These are phyloP conservation scores for Pachyrhynchus sulphureomaculatus DNA, from an alignment of 1,140 invertebrate genomes.

Conservation along the genomic window DNA sequence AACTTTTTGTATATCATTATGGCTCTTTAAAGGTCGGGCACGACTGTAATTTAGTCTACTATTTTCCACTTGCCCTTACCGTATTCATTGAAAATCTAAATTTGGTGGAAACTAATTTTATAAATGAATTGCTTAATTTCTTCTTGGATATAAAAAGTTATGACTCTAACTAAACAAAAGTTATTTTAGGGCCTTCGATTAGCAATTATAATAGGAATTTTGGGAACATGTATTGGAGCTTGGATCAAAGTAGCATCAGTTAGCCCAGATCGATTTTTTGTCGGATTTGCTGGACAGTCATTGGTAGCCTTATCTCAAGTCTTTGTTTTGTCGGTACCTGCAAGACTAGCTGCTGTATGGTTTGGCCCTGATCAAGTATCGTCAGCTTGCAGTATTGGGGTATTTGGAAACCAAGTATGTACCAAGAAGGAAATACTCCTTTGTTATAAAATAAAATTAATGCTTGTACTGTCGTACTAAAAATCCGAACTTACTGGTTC, in stretches of 20 bases:
- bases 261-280: constrained; percentile 75
- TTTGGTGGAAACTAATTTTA: too few relatives aligned
- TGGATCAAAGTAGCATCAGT: constrained; percentile 93
- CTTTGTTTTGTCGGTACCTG: constrained; percentile 92
- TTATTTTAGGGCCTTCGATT: constrained; percentile 71
- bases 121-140: too few relatives aligned
- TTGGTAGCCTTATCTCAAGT: constrained; percentile 81
- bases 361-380: constrained; percentile 94
- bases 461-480: too few relatives aligned
- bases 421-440: neutral
- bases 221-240: constrained; percentile 85
- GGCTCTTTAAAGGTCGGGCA: too few relatives aligned
- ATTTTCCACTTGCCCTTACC: too few relatives aligned
- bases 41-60: too few relatives aligned
- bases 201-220: constrained; percentile 79
- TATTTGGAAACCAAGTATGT: constrained; percentile 97
- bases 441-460: too few relatives aligned
- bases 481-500: too few relatives aligned
- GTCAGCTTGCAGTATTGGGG: constrained; percentile 94
- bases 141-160: too few relatives aligned
- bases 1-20: too few relatives aligned
- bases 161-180: too few relatives aligned
- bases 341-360: constrained; percentile 93
- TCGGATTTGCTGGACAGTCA: constrained; percentile 88
- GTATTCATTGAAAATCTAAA: too few relatives aligned